Conservation (phyloP, 2,888 invertebrate genomes). For the Platycheirus albimanus region DNA sequence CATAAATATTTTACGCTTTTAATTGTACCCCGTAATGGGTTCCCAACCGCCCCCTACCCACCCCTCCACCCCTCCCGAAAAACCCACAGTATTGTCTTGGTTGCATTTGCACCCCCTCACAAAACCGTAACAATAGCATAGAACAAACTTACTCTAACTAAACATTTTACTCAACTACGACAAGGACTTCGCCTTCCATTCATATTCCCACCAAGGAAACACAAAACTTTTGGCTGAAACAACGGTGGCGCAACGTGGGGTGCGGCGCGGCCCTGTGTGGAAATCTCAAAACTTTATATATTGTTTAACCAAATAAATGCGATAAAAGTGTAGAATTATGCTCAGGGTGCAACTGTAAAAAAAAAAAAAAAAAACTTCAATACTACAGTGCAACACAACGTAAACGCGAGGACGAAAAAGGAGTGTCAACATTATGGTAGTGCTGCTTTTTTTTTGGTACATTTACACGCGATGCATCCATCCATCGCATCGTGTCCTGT, state of each 20-base stretch:
- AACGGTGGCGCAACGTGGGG: too few species aligned
- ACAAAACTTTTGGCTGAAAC: constrained; percentile 46
- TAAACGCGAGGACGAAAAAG: too few species aligned
- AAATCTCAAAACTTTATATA: constrained; percentile 56
- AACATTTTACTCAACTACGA: constrained; percentile 16
- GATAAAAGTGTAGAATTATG: constrained; percentile 54
- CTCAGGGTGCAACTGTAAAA: constrained; percentile 5
- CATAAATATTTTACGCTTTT: constrained; percentile 69
- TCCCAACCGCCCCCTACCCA: neutral
- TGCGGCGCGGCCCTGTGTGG: constrained; percentile 4
- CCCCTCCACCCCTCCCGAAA: too few species aligned
- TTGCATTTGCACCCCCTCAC: neutral
- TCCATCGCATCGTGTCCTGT: neutral
- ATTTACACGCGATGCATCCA: constrained; percentile 24
- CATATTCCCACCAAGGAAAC: constrained; percentile 14
- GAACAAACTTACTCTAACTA: constrained; percentile 16
- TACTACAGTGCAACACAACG: neutral
- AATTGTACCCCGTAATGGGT: constrained; percentile 65
- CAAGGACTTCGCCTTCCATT: constrained; percentile 4
- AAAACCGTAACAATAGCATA: constrained; percentile 49
- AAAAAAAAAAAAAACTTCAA: constrained; percentile 3
- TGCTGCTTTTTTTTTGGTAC: neutral
- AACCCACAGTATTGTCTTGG: constrained; percentile 33
- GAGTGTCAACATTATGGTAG: too few species aligned
- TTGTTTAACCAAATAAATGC: constrained; percentile 62